phyloP scores from a whole-genome alignment of 2,888 invertebrate species.

The Molorchus minor region DNA sequence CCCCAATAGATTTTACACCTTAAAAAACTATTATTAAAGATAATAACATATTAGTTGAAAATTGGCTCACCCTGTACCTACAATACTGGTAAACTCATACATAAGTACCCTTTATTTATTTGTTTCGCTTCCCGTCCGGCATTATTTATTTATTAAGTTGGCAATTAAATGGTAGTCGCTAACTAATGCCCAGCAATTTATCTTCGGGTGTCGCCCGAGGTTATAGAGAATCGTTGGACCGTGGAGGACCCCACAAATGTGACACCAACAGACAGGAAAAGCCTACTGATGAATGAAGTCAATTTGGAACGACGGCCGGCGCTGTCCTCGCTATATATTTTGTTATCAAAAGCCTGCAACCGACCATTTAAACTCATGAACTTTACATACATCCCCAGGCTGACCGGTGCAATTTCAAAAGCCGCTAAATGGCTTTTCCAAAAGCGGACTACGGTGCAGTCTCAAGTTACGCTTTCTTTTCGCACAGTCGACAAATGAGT shows the following conservation, averaged over 20 bases:
- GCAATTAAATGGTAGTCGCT: conserved; percentile 52
- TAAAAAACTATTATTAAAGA: no score
- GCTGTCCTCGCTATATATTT: conserved; percentile 28
- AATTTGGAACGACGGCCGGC: conserved; percentile 56
- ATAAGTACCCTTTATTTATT: conserved; percentile 20
- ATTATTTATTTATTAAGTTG: conserved; percentile 51
- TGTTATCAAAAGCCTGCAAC: conserved; percentile 22
- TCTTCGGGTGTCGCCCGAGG: conserved; percentile 52
- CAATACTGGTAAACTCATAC: no score
- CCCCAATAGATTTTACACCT: no score
- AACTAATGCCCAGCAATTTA: conserved; percentile 52
- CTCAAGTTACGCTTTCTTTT: no score
- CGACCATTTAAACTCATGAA: conserved; percentile 18
- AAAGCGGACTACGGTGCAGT: no score
- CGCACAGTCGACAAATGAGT: no score
- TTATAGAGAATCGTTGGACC: conserved; percentile 54
- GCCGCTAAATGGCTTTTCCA: conserved; percentile 1
- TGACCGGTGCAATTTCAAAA: conserved; percentile 13
- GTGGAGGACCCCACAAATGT: conserved; percentile 47
- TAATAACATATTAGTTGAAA: no score
- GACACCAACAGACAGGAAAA: conserved; percentile 55
- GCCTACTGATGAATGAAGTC: conserved; percentile 57
- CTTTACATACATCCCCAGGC: conserved; percentile 7
- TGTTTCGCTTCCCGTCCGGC: conserved; percentile 10
- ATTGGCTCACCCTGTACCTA: no score